Conservation (phyloP, 2,797 vertebrate species). For the Pampus argenteus region DNA sequence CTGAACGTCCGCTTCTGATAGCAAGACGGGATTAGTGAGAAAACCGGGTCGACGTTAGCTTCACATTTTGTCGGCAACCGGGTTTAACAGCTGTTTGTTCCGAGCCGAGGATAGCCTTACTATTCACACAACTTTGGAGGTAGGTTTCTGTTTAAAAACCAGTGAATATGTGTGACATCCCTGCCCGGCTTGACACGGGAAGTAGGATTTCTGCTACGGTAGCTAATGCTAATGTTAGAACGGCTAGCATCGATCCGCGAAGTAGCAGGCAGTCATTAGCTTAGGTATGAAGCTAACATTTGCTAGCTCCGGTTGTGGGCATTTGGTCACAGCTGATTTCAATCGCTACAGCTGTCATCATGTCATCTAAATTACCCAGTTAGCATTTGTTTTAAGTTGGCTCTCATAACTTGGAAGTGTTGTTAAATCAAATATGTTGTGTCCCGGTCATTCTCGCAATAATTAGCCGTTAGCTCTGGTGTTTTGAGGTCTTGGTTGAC, state of each 20-base stretch:
- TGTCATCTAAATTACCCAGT: constrained; percentile 5
- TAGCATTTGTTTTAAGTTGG: not conserved
- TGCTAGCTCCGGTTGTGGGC: constrained; percentile 28
- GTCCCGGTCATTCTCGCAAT: not conserved
- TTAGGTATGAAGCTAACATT: constrained; percentile 40
- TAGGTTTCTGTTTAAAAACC: constrained; percentile 42
- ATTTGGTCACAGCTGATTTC: constrained; percentile 70
- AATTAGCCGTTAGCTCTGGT: not conserved
- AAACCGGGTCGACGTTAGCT: constrained; percentile 72
- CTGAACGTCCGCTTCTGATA: constrained; percentile 80
- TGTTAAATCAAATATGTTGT: rapidly evolving
- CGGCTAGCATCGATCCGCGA: constrained; percentile 25
- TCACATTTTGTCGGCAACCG: constrained; percentile 51
- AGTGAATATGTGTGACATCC: constrained; percentile 16
- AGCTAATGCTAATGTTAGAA: constrained; percentile 55
- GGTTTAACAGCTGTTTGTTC: constrained; percentile 43
- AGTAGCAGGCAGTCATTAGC: constrained; percentile 39
- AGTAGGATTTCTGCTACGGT: constrained; percentile 40
- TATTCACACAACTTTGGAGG: constrained; percentile 63
- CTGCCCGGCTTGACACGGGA: constrained; percentile 22
- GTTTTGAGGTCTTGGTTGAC: constrained; percentile 27
- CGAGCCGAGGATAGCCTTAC: too few species aligned
- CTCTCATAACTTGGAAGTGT: not conserved
- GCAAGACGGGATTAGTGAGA: constrained; percentile 78
- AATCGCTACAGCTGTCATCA: constrained; percentile 57